Evolutionary conservation across 2,888 invertebrate species (phyloP).

Genomic region (Morpho deidamia): DNA sequence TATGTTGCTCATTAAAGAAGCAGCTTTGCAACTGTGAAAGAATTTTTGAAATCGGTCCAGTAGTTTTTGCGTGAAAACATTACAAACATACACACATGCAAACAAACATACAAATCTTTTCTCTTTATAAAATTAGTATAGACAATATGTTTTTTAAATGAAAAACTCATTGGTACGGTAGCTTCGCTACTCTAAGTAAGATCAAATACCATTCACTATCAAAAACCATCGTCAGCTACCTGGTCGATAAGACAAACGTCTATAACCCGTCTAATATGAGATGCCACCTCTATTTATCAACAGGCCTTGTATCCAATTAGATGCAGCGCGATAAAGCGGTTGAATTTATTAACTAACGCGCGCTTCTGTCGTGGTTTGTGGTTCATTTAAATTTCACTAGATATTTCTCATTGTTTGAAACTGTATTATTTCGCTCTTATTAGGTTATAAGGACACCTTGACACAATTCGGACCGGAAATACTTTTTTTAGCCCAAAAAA

Average conservation of each 20-base stretch:
- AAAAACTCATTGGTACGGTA: no score
- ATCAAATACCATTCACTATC: not conserved
- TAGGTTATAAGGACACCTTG: not conserved
- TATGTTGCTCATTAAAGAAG: no score
- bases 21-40: no score
- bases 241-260: not conserved
- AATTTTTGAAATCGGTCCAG: no score
- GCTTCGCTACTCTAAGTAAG: not conserved
- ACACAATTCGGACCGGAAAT: no score
- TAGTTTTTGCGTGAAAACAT: no score
- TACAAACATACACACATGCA: no score
- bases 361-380: not conserved
- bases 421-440: not conserved
- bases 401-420: not conserved
- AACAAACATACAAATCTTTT: no score
- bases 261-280: not conserved
- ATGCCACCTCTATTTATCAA: not conserved
- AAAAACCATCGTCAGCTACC: no score
- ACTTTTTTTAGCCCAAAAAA: no score
- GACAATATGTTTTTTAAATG: no score
- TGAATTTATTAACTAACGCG: not conserved
- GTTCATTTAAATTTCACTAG: conserved; percentile 3
- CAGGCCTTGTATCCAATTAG: conserved; percentile 1
- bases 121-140: no score
- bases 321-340: not conserved